Evolutionary conservation across 2,888 invertebrate species (phyloP), one percentile per base, ranked within the genome.

Genomic region (Dryocosmus kuriphilus): DNA sequence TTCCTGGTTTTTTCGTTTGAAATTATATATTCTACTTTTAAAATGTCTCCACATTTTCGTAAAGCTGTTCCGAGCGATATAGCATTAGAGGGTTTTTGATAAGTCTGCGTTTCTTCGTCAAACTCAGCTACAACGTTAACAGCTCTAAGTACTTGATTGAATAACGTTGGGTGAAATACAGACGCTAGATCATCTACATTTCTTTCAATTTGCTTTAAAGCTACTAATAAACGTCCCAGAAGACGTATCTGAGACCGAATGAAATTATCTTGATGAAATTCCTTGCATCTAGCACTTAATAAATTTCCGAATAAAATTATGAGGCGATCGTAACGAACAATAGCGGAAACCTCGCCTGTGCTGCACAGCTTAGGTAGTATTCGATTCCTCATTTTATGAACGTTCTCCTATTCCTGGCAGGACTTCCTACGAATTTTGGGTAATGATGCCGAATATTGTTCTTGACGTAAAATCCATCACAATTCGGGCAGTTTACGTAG

Each of bases 171-270:
- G 2, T 35, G 38, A 14, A 63, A 63, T 19, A 38, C 63, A 4
- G 7, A 35, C 0, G 63, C 63, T 22, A 63, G 22, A 19, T 63
- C 63, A 3, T 22, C n/a, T 9, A 63, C 32, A 22, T 38, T 63
- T 9, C 8, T 1, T n/a, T 63, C 35, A 22, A 38, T 22, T 35
- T n/a, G 9, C 22, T 35, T 35, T 4, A 63, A 38, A 9, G 63
- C 63, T 2, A n/a, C 8, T 11, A 63, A 19, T 22, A 63, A 63
- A n/a, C 63, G n/a, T 8, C 63, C 63, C n/a, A 63, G 63, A n/a
- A 63, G 22, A 9, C 38, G 19, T 0, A 63, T 4, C 3, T 35
- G 35, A 3, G 35, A 16, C 22, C 35, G 38, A n/a, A 63, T 63
- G 22, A 38, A 1, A n/a, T 1, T 3, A 9, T 63, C 22, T 38